Conservation (phyloP, 1,140 invertebrate species). For the Panulirus ornatus region DNA sequence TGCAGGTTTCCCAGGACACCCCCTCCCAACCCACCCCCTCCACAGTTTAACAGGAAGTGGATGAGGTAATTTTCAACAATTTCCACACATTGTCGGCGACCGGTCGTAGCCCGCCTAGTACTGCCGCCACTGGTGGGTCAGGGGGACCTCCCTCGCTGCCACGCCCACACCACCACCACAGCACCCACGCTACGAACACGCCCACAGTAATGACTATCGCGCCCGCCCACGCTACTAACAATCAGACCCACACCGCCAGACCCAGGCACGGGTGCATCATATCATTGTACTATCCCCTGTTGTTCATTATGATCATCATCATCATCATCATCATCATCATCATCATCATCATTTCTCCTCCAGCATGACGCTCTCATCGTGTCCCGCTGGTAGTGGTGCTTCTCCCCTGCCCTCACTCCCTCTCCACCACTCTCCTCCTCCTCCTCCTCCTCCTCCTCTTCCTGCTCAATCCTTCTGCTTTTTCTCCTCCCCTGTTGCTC, state of each 20-base stretch:
- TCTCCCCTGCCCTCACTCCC: background rate
- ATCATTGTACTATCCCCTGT: background rate
- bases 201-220: background rate
- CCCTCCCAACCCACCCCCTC: too few species aligned
- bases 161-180: slow-evolving; percentile 16
- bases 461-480: background rate
- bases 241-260: too few species aligned
- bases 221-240: background rate
- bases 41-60: slow-evolving; percentile 64
- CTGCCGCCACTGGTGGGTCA: background rate
- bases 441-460: background rate
- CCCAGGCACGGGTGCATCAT: too few species aligned
- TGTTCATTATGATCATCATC: background rate
- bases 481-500: background rate
- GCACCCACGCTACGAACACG: background rate
- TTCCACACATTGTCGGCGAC: slow-evolving; percentile 56
- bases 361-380: background rate
- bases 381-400: too few species aligned
- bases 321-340: background rate
- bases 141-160: background rate
- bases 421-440: background rate
- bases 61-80: slow-evolving; percentile 64
- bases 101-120: background rate
- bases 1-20: slow-evolving; percentile 43
- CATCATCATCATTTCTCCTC: background rate